Conservation (phyloP, 2,888 invertebrate genomes). For the Hyposoter didymator region DNA sequence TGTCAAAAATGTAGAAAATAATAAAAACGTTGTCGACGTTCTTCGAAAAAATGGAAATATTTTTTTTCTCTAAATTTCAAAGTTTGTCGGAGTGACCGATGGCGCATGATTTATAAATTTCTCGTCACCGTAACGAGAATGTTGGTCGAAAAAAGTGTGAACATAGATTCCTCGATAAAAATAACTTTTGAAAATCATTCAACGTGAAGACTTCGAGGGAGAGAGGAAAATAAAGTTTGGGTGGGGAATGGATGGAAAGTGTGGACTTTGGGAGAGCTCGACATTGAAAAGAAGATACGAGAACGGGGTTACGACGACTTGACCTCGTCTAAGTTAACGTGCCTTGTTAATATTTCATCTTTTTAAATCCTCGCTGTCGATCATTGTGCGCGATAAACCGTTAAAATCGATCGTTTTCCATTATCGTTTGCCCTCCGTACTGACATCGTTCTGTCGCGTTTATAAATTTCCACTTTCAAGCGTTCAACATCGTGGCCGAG, state of each 20-base stretch:
- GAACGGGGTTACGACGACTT: conserved; percentile 43
- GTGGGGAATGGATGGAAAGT: conserved; percentile 11
- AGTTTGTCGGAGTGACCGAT: not conserved
- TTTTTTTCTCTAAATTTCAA: not conserved
- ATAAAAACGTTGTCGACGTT: not conserved
- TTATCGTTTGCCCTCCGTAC: conserved; percentile 23
- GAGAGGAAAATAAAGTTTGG: not conserved
- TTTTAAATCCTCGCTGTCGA: conserved; percentile 10
- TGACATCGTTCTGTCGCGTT: conserved; percentile 20
- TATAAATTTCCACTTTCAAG: conserved; percentile 36
- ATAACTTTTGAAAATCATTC: conserved; percentile 11
- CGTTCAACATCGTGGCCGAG: conserved; percentile 39
- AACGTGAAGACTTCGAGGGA: not conserved
- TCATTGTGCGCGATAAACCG: conserved; percentile 62
- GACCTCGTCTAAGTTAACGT: conserved; percentile 57
- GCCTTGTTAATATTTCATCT: conserved; percentile 29
- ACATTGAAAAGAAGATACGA: conserved; percentile 40
- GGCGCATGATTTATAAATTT: not conserved
- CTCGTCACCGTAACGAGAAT: not conserved
- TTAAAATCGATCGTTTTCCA: conserved; percentile 25
- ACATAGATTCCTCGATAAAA: not conserved
- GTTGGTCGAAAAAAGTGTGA: not conserved
- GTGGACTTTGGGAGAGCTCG: conserved; percentile 37
- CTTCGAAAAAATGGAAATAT: not conserved
- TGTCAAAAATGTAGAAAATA: too few species aligned